Percentiles rank a stretch among this genome's conserved stretches.
Evolutionary conservation across 1,140 invertebrate genomes (phyloP).

Genomic region (Drosophila ogumai): DNA sequence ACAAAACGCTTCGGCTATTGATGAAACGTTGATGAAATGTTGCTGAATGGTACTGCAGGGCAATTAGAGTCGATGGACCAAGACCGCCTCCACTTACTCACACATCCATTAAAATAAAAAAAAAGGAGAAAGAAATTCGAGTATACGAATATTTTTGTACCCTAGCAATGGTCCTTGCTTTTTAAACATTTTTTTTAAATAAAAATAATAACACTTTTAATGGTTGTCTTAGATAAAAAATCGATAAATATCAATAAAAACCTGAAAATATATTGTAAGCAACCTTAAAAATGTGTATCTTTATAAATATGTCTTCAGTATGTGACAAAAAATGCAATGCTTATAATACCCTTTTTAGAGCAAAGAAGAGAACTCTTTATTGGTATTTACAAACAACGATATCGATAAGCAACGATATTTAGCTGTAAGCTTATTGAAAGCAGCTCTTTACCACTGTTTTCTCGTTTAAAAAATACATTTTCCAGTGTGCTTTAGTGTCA

Average conservation of each 20-base stretch:
- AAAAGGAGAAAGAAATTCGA: neutral
- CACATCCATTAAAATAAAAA: neutral
- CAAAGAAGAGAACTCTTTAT: neutral
- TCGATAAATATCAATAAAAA: neutral
- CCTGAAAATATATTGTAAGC: neutral
- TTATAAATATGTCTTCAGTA: neutral
- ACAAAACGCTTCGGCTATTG: too few relatives aligned
- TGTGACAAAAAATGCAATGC: neutral
- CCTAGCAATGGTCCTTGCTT: neutral
- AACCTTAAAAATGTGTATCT: neutral
- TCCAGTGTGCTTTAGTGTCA: neutral
- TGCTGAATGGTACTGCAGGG: too few relatives aligned
- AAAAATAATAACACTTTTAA: too few relatives aligned
- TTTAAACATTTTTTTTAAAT: too few relatives aligned
- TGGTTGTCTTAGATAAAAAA: neutral
- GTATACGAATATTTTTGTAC: neutral
- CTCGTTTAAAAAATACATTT: too few relatives aligned
- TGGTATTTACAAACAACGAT: neutral
- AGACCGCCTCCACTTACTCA: slow-evolving; percentile 22
- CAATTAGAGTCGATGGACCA: slow-evolving; percentile 43
- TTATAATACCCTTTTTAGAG: too few relatives aligned
- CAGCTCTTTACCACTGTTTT: neutral
- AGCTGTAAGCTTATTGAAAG: neutral
- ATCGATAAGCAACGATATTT: neutral
- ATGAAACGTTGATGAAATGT: too few relatives aligned